phyloP scores from a whole-genome alignment of 37 sponge, comb jelly and placozoan species.

The Crambe crambe region DNA sequence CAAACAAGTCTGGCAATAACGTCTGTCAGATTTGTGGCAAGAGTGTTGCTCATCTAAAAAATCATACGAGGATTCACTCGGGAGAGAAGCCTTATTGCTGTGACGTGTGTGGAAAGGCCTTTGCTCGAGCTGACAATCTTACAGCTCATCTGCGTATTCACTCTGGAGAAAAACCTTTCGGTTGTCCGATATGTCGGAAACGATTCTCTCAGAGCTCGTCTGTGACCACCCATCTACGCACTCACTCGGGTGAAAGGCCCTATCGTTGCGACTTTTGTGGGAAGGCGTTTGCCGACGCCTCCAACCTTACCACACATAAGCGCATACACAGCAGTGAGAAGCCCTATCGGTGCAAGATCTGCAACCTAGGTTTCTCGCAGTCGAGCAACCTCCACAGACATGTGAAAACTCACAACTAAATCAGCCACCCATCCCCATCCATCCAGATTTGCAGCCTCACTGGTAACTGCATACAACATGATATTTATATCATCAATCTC shows the following conservation, averaged over 20 bases:
- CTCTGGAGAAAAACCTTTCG: constrained; percentile 97
- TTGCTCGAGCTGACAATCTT: constrained; percentile 97
- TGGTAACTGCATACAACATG: no score
- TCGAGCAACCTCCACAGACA: constrained; percentile 95
- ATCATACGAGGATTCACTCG: constrained; percentile 91
- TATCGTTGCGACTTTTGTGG: constrained; percentile 93
- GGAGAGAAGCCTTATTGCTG: constrained; percentile 98
- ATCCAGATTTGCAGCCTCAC: no score
- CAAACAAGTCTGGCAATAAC: constrained; percentile 46
- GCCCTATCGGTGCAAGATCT: constrained; percentile 96
- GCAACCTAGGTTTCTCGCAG: constrained; percentile 91
- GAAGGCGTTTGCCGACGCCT: constrained; percentile 93
- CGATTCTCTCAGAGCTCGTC: constrained; percentile 96
- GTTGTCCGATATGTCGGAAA: constrained; percentile 88
- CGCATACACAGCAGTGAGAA: constrained; percentile 96
- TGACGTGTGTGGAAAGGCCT: constrained; percentile 86
- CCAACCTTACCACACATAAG: constrained; percentile 97
- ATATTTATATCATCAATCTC: no score
- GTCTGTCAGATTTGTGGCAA: constrained; percentile 96
- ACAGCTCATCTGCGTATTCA: constrained; percentile 97
- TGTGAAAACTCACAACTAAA: constrained; percentile 92
- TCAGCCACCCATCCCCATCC: neutral
- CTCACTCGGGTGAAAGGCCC: constrained; percentile 96
- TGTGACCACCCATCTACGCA: constrained; percentile 96
- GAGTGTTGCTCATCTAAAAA: constrained; percentile 91